These are phyloP conservation scores for Gadopsis marmoratus DNA, from an alignment of 2,797 vertebrate genomes.

Conservation along the genomic window DNA sequence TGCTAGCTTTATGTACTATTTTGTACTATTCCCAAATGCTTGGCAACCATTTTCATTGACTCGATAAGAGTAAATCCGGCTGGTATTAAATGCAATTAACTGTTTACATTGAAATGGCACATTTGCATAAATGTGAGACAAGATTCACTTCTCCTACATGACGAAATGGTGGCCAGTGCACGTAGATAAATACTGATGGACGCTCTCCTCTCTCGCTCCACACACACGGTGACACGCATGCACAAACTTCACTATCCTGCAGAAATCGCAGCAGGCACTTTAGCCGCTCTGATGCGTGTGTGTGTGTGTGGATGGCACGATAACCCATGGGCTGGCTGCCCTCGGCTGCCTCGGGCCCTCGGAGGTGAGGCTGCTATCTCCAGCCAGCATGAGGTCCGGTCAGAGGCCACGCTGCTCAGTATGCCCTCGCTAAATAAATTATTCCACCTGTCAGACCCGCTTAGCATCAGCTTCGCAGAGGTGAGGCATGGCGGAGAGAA, in stretches of 20 bases:
- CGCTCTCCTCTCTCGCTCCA: neutral
- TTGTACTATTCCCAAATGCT: neutral
- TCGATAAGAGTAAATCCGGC: neutral
- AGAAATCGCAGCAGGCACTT: constrained; percentile 44
- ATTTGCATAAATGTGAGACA: neutral
- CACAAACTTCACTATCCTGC: constrained; percentile 1
- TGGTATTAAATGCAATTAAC: neutral
- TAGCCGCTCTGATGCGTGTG: constrained; percentile 10
- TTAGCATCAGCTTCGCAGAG: constrained; percentile 56
- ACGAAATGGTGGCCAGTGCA: neutral
- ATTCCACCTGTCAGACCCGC: constrained; percentile 74
- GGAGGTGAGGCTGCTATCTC: constrained; percentile 52
- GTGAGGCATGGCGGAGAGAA: neutral
- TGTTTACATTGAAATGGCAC: neutral
- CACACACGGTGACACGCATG: constrained; percentile 10
- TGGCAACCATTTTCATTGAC: neutral
- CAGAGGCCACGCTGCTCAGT: constrained; percentile 53
- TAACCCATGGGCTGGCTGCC: constrained; percentile 29
- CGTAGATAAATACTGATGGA: constrained; percentile 46
- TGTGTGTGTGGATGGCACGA: constrained; percentile 34
- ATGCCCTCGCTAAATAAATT: constrained; percentile 76
- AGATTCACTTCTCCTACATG: neutral
- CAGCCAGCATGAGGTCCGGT: constrained; percentile 56
- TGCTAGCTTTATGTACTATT: neutral
- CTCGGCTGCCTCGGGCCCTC: constrained; percentile 37